Base-by-base conservation (phyloP, 2,888 invertebrate genomes). In the Acanthosepion esculentum region DNA sequence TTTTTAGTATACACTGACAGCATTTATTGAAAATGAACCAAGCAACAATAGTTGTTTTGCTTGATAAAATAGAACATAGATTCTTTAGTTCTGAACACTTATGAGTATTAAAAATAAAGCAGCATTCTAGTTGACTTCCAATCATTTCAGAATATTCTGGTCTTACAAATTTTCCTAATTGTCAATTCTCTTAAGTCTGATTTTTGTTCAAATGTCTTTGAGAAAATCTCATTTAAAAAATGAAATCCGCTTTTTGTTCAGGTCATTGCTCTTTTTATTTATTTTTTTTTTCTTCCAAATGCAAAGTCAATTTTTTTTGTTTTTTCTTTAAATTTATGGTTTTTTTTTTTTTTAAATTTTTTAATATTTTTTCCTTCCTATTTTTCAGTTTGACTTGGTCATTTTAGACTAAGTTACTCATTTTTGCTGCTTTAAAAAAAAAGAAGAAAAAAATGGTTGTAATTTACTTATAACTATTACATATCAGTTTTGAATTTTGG, bases 171-270 rank as follows among this genome's bases (percentile, higher is more conserved):
- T 78, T 78, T 20, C 59, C 18, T 78, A 78, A 78, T 78, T 78
- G n/a, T 78, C 64, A 64, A 64, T 64, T 64, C n/a, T 78, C 78
- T 78, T 33, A 78, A 78, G 78, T 78, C 78, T 78, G 15, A n/a
- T n/a, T 78, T 78, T 78, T n/a, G 78, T 78, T 78, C 78, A 78
- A n/a, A 78, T 78, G n/a, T 78, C 78, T 59, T 59, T 78, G 78
- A 78, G 29, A 78, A 78, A 78, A 78, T n/a, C n/a, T 48, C 53
- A 93, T 48, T 48, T 93, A n/a, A 93, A 93, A 93, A 93, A 48
- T 93, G 50, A 93, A 93, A 93, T 93, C 93, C 48, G 93, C 48
- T 93, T 93, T 92, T 78, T 93, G 50, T 48, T 93, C 50, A 92
- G 92, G 48, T 93, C 93, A 93, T 53, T 53, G 53, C 53, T 93